Percentiles rank a stretch among this genome's conserved stretches.
phyloP scores from a whole-genome alignment of 2,888 invertebrate species.

The Falcaria lacertinaria region DNA sequence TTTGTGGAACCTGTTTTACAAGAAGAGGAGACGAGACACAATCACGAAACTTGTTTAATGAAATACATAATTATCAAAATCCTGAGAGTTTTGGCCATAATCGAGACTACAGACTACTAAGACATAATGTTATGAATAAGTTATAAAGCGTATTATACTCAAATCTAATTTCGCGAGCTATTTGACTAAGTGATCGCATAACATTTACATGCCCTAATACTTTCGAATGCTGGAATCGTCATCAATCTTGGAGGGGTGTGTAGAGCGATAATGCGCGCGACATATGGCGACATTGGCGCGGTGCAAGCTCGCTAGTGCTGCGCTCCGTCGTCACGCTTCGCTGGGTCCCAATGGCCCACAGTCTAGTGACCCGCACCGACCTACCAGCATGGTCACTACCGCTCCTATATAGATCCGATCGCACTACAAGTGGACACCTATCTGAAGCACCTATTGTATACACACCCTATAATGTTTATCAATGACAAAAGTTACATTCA shows the following conservation, averaged over 20 bases:
- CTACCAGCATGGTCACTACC: conserved; percentile 37
- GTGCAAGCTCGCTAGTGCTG: conserved; percentile 26
- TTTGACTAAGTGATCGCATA: conserved; percentile 72
- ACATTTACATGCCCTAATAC: conserved; percentile 77
- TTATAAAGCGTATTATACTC: conserved; percentile 4
- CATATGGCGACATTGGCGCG: conserved; percentile 64
- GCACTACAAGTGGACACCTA: conserved; percentile 49
- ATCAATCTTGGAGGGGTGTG: conserved; percentile 74
- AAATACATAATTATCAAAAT: not conserved
- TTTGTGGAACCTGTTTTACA: conserved; percentile 36
- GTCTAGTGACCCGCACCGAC: conserved; percentile 61
- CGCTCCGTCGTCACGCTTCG: conserved; percentile 54
- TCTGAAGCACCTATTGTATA: conserved; percentile 39
- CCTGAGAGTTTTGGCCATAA: not conserved
- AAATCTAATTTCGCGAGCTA: conserved; percentile 53
- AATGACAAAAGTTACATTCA: conserved; percentile 46
- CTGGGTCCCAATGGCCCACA: conserved; percentile 45
- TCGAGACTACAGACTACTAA: not conserved
- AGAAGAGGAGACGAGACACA: not conserved
- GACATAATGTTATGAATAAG: not conserved
- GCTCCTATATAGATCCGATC: conserved; percentile 50
- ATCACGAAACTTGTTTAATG: conserved; percentile 2
- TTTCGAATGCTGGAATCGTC: conserved; percentile 65
- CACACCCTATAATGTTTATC: conserved; percentile 32
- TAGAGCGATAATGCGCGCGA: conserved; percentile 62